Evolutionary conservation across 1,140 invertebrate species (phyloP).

Genomic region (Atopsyche davidsoni): DNA sequence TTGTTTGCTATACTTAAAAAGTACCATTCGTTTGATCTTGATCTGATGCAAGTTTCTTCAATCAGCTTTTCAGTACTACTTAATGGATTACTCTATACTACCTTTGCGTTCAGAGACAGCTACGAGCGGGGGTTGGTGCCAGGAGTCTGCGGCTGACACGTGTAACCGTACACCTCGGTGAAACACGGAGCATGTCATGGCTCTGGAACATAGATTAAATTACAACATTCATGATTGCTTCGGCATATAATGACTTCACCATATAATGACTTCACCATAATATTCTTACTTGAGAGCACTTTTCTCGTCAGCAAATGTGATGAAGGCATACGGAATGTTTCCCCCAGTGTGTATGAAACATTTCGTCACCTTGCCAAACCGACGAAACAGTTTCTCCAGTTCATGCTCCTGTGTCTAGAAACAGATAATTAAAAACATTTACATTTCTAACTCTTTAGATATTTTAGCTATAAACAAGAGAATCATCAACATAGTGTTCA

Average conservation of each 20-base stretch:
- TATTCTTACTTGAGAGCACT: neutral
- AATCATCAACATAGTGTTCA: too few species aligned
- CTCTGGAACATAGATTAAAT: slow-evolving; percentile 12
- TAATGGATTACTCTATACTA: too few species aligned
- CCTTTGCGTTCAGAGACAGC: too few species aligned
- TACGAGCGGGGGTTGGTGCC: slow-evolving; percentile 28
- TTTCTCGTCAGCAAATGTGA: slow-evolving; percentile 2
- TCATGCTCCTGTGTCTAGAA: slow-evolving; percentile 13
- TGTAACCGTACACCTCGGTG: slow-evolving; percentile 2
- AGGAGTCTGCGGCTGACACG: slow-evolving; percentile 21
- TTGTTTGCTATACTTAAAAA: neutral
- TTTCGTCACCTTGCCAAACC: slow-evolving; percentile 13
- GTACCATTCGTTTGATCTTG: slow-evolving; percentile 3
- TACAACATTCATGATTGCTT: neutral
- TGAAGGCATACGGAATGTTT: slow-evolving; percentile 14
- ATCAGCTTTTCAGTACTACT: too few species aligned
- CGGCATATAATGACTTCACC: neutral
- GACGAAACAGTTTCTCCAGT: slow-evolving; percentile 11
- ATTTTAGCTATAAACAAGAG: too few species aligned
- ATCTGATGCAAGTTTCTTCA: neutral
- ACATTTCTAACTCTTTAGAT: too few species aligned
- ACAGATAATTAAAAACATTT: too few species aligned
- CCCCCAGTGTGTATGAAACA: slow-evolving; percentile 7
- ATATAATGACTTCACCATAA: neutral
- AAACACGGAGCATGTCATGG: neutral